Evolutionary conservation across 2,888 invertebrate genomes (phyloP), one percentile per base, ranked within the genome.

Genomic region (Ethmia dodecea): DNA sequence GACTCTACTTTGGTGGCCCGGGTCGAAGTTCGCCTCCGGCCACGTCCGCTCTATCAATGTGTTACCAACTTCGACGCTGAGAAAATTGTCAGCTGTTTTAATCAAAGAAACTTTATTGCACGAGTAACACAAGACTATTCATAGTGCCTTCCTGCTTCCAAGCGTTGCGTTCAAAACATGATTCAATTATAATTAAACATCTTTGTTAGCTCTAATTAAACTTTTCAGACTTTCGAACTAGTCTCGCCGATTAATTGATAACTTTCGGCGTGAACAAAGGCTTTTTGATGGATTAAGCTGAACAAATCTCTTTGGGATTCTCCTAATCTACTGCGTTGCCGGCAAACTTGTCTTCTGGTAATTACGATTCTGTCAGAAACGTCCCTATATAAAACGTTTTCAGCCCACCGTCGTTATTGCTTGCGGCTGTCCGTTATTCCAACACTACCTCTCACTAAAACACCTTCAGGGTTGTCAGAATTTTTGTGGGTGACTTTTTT

Each of bases 51-150:
- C 24, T 22, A 32, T 13, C 25, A 25, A 26, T 15, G 32, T 31
- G 12, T 15, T 16, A 37, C 37, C 24, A 39, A 42, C 37, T 41
- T 15, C 13, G 35, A 34, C 33, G 41, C 33, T 44, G 45, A 31
- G 45, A 47, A 55, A 42, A 49, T 31, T 45, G 41, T 43, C 47
- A 51, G 45, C 45, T 52, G 55, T 35, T 49, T 39, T 43, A 38
- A 38, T 43, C 28, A 33, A 10, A 14, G 33, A 41, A 38, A 40
- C 25, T 32, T 26, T n/a, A n/a, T n/a, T n/a, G n/a, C n/a, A n/a
- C n/a, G n/a, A n/a, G n/a, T n/a, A n/a, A n/a, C n/a, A n/a, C n/a
- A n/a, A n/a, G n/a, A n/a, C n/a, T n/a, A n/a, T n/a, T n/a, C n/a
- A n/a, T n/a, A n/a, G n/a, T n/a, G n/a, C n/a, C n/a, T n/a, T n/a